These are phyloP conservation scores for Ornithorhynchus anatinus DNA, from an alignment of 2,113 vertebrate genomes.

Conservation along the genomic window DNA sequence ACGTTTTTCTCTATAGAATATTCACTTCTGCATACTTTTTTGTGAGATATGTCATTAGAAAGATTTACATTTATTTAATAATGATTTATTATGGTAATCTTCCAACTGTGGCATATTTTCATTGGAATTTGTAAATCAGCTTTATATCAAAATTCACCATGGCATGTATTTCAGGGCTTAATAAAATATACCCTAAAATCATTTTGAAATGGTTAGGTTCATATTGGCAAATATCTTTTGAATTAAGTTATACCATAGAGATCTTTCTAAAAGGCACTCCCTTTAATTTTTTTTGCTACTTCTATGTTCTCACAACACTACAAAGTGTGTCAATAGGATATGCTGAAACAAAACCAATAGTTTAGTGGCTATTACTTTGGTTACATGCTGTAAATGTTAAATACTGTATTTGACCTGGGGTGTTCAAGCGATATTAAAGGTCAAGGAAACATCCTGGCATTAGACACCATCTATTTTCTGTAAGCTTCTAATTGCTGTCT, in stretches of 20 bases:
- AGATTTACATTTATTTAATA: conserved; percentile 80
- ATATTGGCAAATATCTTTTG: conserved; percentile 16
- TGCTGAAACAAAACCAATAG: conserved; percentile 22
- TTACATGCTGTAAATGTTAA: conserved; percentile 26
- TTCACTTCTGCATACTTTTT: conserved; percentile 63
- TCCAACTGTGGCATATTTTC: conserved; percentile 70
- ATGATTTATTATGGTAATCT: conserved; percentile 75
- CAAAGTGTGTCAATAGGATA: conserved; percentile 15
- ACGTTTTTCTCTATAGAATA: conserved; percentile 49
- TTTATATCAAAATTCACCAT: conserved; percentile 69
- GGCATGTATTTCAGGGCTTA: conserved; percentile 69
- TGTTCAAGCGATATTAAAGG: conserved; percentile 26
- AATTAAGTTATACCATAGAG: conserved; percentile 28
- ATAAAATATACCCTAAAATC: conserved; percentile 62
- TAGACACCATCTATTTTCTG: conserved; percentile 1
- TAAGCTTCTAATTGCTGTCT: conserved; percentile 43
- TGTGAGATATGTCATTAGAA: conserved; percentile 67
- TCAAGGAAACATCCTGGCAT: conserved; percentile 37
- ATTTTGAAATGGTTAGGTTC: conserved; percentile 50
- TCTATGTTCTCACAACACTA: conserved; percentile 2
- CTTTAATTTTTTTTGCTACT: too few species aligned
- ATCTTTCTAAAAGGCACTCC: conserved; percentile 14
- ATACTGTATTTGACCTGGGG: conserved; percentile 47
- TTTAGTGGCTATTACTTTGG: conserved; percentile 9
- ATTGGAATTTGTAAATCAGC: conserved; percentile 74